These are phyloP conservation scores for Ctenicera cuprea DNA, from an alignment of 2,888 invertebrate species.

Conservation along the genomic window DNA sequence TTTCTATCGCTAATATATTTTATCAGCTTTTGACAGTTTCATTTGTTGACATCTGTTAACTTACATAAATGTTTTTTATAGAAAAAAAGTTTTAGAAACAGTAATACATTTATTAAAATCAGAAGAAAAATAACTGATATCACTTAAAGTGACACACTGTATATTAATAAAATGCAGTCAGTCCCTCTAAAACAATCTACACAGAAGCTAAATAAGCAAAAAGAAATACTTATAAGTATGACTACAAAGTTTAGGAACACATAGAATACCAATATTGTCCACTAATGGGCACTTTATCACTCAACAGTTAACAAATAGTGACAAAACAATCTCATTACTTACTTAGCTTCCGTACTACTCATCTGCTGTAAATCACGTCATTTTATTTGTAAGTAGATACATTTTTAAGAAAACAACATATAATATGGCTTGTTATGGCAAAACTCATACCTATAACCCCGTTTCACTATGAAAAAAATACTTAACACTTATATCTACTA, in stretches of 20 bases:
- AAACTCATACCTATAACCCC: neutral
- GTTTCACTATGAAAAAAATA: conserved; percentile 19
- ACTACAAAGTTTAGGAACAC: conserved; percentile 52
- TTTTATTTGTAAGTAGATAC: conserved; percentile 52
- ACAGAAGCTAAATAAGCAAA: conserved; percentile 57
- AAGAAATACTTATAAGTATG: conserved; percentile 44
- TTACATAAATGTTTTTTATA: no score
- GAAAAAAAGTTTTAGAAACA: no score
- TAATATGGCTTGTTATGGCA: neutral
- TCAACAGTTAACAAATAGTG: conserved; percentile 64
- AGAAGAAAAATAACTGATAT: no score
- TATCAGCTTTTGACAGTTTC: no score
- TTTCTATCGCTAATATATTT: no score
- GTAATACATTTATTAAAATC: no score
- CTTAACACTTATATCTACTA: conserved; percentile 42
- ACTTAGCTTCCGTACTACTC: conserved; percentile 54
- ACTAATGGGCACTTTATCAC: conserved; percentile 67
- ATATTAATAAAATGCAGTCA: conserved; percentile 52
- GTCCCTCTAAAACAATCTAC: conserved; percentile 50
- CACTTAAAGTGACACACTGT: neutral
- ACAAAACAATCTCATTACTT: conserved; percentile 49
- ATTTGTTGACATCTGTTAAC: no score
- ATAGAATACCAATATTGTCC: conserved; percentile 64
- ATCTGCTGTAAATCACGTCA: neutral
- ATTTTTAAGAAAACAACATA: conserved; percentile 13